Percentiles rank a stretch among this genome's conserved stretches.
These are phyloP conservation scores for Amphimallon solstitiale DNA, from an alignment of 2,888 invertebrate genomes.

Conservation along the genomic window DNA sequence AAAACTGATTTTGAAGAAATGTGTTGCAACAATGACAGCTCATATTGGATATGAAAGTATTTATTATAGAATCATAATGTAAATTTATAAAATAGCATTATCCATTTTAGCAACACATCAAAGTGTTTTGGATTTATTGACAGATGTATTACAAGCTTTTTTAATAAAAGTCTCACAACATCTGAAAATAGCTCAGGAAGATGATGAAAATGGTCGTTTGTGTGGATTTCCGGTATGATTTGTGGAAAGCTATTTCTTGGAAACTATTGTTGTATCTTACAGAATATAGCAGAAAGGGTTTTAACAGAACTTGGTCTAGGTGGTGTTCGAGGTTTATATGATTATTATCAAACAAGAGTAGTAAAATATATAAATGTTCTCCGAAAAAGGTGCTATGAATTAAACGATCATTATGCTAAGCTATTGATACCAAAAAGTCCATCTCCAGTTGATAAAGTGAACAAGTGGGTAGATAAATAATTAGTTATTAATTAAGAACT, in stretches of 20 bases:
- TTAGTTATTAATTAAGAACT: conserved; percentile 35
- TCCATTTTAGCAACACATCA: conserved; percentile 61
- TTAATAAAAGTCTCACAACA: conserved; percentile 63
- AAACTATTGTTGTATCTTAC: conserved; percentile 41
- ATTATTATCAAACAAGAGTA: conserved; percentile 67
- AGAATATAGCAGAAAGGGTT: conserved; percentile 71
- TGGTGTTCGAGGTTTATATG: conserved; percentile 67
- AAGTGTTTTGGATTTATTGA: conserved; percentile 64
- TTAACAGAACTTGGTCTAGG: conserved; percentile 71
- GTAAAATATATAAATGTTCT: conserved; percentile 57
- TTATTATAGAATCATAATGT: conserved; percentile 22
- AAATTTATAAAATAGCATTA: conserved; percentile 2
- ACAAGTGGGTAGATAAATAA: conserved; percentile 48
- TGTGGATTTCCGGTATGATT: conserved; percentile 58
- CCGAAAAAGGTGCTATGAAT: conserved; percentile 54
- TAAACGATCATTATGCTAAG: conserved; percentile 53
- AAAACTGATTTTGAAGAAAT: conserved; percentile 62
- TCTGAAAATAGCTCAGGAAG: conserved; percentile 67
- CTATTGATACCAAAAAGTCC: conserved; percentile 52
- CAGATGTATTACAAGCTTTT: conserved; percentile 65
- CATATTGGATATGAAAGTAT: conserved; percentile 67
- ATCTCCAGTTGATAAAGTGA: conserved; percentile 50
- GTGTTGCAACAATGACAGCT: conserved; percentile 65
- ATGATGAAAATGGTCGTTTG: conserved; percentile 60
- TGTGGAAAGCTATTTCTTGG: not conserved